phyloP scores from a whole-genome alignment of 1,140 invertebrate species.

The Branchinecta lindahli region DNA sequence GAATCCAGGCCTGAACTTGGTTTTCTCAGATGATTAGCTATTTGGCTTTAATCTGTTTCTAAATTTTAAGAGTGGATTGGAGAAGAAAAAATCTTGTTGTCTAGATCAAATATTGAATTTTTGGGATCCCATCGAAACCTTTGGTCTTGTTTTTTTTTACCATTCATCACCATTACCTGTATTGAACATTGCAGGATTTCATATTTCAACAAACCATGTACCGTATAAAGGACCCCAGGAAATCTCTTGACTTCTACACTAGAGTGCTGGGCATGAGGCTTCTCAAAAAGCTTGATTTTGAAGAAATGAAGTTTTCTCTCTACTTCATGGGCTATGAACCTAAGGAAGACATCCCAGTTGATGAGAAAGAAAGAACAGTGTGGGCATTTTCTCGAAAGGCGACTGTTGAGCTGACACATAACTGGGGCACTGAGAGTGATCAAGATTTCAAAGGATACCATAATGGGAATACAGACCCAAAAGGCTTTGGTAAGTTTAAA shows the following conservation, averaged over 20 bases:
- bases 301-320: constrained; percentile 71
- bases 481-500: constrained; percentile 52
- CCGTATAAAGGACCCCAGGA: constrained; percentile 75
- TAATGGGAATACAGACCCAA: constrained; percentile 76
- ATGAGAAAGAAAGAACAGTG: constrained; percentile 45
- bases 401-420: constrained; percentile 84
- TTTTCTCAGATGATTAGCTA: too few relatives aligned
- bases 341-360: constrained; percentile 48
- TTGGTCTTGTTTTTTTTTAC: too few relatives aligned
- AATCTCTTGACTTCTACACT: constrained; percentile 76
- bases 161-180: too few relatives aligned
- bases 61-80: too few relatives aligned
- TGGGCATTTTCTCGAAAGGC: constrained; percentile 71
- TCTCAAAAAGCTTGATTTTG: constrained; percentile 73
- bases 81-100: too few relatives aligned
- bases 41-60: too few relatives aligned
- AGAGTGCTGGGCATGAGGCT: constrained; percentile 77
- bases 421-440: constrained; percentile 84
- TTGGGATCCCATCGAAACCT: too few relatives aligned
- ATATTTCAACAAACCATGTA: constrained; percentile 94
- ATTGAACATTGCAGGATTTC: constrained; percentile 47
- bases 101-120: too few relatives aligned
- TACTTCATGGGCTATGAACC: constrained; percentile 89
- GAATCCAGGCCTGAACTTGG: too few relatives aligned
- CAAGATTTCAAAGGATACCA: constrained; percentile 55